A percentile compares a stretch with the other conserved stretches of the same genome.
Conservation (phyloP, 2,113 vertebrate species). For the Hippopotamus amphibius region DNA sequence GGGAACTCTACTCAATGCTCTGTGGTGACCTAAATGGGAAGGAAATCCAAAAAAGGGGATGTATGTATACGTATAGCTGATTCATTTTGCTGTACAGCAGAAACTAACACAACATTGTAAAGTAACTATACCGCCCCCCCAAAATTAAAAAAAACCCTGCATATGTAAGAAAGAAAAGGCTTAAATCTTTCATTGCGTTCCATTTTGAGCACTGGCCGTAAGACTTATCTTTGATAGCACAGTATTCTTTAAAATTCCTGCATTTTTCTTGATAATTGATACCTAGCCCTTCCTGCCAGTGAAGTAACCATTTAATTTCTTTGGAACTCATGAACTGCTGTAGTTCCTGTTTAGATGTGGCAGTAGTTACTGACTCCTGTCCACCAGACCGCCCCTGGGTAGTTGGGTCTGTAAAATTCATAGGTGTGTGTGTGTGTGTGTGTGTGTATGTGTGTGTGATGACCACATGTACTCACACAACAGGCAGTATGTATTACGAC, state of each 20-base stretch:
- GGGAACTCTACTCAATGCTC: too few species aligned
- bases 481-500: neutral
- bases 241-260: neutral
- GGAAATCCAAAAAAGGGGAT: too few species aligned
- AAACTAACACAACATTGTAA: too few species aligned
- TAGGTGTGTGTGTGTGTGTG: neutral
- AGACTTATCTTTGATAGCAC: neutral
- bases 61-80: too few species aligned
- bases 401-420: neutral
- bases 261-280: neutral
- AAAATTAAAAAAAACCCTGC: neutral
- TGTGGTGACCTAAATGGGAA: too few species aligned
- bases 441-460: rapidly evolving
- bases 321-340: conserved; percentile 1
- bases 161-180: neutral
- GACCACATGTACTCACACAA: neutral
- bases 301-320: conserved; percentile 65
- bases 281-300: neutral
- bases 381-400: neutral
- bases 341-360: neutral
- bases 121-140: too few species aligned
- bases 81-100: too few species aligned
- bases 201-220: neutral
- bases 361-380: neutral
- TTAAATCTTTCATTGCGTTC: neutral